Evolutionary conservation across 2,113 vertebrate genomes (phyloP).

Genomic region (Geococcyx californianus): DNA sequence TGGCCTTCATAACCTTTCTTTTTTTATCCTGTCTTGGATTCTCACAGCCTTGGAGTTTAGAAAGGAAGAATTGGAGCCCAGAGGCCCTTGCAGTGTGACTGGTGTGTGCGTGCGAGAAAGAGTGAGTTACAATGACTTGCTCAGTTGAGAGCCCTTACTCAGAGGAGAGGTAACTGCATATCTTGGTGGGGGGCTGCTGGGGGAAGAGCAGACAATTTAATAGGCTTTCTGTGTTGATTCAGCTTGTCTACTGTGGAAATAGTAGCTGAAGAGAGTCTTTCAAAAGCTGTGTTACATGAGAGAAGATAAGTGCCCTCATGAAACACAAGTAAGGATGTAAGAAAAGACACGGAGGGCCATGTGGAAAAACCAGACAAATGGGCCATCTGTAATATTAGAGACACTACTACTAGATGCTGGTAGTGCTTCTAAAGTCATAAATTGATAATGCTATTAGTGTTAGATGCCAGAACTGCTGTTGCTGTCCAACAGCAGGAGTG

Average conservation of each 20-base stretch:
- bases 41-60: not conserved
- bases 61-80: not conserved
- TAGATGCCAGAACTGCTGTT: conserved; percentile 43
- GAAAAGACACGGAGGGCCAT: not conserved
- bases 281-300: not conserved
- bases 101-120: too few relatives aligned
- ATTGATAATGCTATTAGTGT: conserved; percentile 58
- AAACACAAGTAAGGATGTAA: conserved; percentile 22
- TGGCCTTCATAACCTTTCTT: not conserved
- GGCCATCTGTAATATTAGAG: conserved; percentile 33
- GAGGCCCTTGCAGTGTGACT: not conserved
- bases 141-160: not conserved
- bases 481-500: conserved; percentile 37
- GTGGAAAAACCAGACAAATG: conserved; percentile 16
- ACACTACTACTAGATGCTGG: conserved; percentile 16
- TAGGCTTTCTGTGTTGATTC: not conserved
- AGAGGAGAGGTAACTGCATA: not conserved
- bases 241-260: not conserved
- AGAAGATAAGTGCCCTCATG: not conserved
- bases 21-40: not conserved
- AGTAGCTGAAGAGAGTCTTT: not conserved
- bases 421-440: conserved; percentile 52
- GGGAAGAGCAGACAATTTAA: not conserved
- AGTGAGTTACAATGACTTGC: not conserved
- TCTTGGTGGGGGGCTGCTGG: not conserved